These are phyloP conservation scores for Megastigmus dorsalis DNA, from an alignment of 2,888 invertebrate species.

Conservation along the genomic window DNA sequence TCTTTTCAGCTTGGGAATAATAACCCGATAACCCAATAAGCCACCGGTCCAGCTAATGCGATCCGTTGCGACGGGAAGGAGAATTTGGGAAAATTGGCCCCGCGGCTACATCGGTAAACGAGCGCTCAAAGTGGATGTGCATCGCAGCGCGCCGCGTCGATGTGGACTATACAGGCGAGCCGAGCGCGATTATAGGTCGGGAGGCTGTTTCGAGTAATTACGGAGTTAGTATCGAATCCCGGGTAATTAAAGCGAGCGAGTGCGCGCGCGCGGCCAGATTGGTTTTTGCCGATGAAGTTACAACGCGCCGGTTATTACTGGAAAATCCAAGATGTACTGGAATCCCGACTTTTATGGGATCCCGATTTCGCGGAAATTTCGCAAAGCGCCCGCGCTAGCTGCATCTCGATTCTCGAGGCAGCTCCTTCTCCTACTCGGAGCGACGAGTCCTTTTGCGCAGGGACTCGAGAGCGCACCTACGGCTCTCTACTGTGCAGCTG, in stretches of 20 bases:
- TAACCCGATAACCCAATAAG: no score
- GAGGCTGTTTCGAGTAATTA: no score
- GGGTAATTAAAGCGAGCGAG: conserved; percentile 43
- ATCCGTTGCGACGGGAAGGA: no score
- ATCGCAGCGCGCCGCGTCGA: no score
- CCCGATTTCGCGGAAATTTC: conserved; percentile 49
- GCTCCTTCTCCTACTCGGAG: conserved; percentile 33
- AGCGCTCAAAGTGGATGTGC: neutral
- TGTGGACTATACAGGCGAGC: no score
- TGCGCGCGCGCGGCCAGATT: conserved; percentile 28
- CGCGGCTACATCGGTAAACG: neutral
- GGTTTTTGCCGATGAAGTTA: conserved; percentile 30
- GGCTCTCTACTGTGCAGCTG: no score
- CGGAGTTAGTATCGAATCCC: conserved; percentile 13
- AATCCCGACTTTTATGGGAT: conserved; percentile 44
- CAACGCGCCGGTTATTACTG: conserved; percentile 36
- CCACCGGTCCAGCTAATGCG: no score
- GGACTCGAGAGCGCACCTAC: no score
- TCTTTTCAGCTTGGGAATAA: no score
- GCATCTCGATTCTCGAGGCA: conserved; percentile 49
- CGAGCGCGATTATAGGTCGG: no score
- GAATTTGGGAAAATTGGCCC: conserved; percentile 34
- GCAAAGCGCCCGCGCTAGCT: conserved; percentile 20
- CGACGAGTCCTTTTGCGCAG: no score
- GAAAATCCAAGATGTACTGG: conserved; percentile 9